These are phyloP conservation scores for Epirrita christyi DNA, from an alignment of 2,888 invertebrate genomes.

Conservation along the genomic window DNA sequence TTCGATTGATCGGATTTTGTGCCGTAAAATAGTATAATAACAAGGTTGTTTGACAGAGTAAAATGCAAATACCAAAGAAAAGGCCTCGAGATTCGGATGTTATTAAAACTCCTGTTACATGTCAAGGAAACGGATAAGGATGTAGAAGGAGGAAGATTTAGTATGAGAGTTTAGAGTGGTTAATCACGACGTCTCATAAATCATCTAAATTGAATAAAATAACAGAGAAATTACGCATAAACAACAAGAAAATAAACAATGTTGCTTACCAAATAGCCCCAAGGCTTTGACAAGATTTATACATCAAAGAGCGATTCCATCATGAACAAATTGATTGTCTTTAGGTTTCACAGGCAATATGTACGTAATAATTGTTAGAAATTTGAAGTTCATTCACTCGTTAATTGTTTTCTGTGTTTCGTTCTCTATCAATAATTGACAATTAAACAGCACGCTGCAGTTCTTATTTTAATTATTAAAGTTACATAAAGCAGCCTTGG, in stretches of 20 bases:
- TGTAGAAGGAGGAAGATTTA: slow-evolving; percentile 19
- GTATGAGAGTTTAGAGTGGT: slow-evolving; percentile 5
- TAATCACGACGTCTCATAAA: slow-evolving; percentile 13
- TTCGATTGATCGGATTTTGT: slow-evolving; percentile 25
- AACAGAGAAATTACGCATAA: slow-evolving; percentile 1
- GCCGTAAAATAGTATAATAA: neutral
- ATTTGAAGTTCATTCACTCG: too few species aligned
- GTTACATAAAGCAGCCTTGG: too few species aligned
- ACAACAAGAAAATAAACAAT: slow-evolving; percentile 12
- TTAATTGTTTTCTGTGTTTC: too few species aligned
- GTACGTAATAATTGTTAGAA: neutral
- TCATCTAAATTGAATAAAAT: slow-evolving; percentile 14
- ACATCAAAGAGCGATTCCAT: slow-evolving; percentile 6
- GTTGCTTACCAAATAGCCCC: slow-evolving; percentile 1
- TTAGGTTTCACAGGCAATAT: neutral
- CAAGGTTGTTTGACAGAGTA: slow-evolving; percentile 8
- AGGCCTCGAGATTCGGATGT: too few species aligned
- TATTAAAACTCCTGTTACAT: slow-evolving; percentile 7
- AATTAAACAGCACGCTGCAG: too few species aligned
- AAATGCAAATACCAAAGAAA: slow-evolving; percentile 19
- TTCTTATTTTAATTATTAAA: too few species aligned
- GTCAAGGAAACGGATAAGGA: slow-evolving; percentile 8
- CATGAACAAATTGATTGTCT: slow-evolving; percentile 9
- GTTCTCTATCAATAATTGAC: too few species aligned
- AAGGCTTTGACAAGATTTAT: neutral